Evolutionary conservation across 2,888 invertebrate genomes (phyloP), one percentile per base, ranked within the genome.

Genomic region (Drymonia ruficornis): DNA sequence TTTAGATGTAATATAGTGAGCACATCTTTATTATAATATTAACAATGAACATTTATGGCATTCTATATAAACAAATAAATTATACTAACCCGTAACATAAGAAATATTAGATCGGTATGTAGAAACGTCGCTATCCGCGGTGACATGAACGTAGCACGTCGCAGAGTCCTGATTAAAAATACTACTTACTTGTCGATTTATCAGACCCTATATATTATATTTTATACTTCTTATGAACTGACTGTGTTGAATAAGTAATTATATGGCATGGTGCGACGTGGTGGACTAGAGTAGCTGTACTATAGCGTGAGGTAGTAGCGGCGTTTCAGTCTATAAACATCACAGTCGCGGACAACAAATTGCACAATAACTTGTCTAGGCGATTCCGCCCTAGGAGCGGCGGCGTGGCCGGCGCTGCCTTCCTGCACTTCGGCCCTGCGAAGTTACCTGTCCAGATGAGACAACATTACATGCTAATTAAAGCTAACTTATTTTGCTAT

Each of bases 271-370:
- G 83, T 77, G 83, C 85, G 84, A 85, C 86, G 86, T 82, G 82
- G 80, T 72, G 84, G 91, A 91, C 91, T 91, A 91, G 91, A 91
- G 86, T 80, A 83, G 85, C 83, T 84, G 86, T 47, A 89, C 83
- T 84, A 86, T 46, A 89, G 88, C 88, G 91, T 90, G 92, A 92
- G 92, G 92, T 92, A 92, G 91, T 89, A 86, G 89, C 85, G 91
- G 92, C 88, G 79, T 91, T 87, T 94, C 94, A 94, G 94, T 94
- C 94, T 94, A 94, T 92, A 90, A 94, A 93, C 94, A 94, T 94
- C 94, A 94, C 94, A 94, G 94, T 94, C 94, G 93, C 94, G 93
- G 88, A 91, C 87, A 89, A 87, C 86, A 86, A 88, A 91, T 91
- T 92, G 91, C 91, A 92, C 91, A 89, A 87, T 86, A 88, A 89